Evolutionary conservation across 1,140 invertebrate genomes (phyloP).

Genomic region (Sinella curviseta): DNA sequence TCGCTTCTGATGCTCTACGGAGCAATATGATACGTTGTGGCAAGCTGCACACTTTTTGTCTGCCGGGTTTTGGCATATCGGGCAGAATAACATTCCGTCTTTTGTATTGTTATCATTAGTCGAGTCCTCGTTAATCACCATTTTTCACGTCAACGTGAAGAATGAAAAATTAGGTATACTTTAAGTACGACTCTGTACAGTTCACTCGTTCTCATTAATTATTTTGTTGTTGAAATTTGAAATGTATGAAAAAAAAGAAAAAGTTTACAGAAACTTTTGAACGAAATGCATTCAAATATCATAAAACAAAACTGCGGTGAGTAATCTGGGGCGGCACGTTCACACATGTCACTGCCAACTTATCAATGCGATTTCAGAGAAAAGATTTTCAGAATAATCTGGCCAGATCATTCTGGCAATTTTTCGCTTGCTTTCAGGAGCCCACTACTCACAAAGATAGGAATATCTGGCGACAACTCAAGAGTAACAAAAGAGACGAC

Average conservation of each 20-base stretch:
- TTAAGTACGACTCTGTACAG: too few species aligned
- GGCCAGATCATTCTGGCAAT: not conserved
- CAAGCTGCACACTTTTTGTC: conserved; percentile 49
- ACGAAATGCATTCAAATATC: too few species aligned
- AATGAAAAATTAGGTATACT: too few species aligned
- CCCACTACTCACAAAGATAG: too few species aligned
- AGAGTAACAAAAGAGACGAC: not conserved
- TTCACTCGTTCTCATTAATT: too few species aligned
- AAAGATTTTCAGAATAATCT: not conserved
- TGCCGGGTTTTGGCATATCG: not conserved
- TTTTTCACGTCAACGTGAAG: too few species aligned
- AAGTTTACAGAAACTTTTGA: too few species aligned
- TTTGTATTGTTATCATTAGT: too few species aligned
- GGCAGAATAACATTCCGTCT: not conserved
- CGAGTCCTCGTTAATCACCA: not conserved
- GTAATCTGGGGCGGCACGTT: too few species aligned
- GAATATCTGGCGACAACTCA: not conserved
- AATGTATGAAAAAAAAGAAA: too few species aligned
- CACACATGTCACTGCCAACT: not conserved
- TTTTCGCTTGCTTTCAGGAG: not conserved
- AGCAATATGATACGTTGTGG: conserved; percentile 52
- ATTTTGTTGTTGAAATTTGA: too few species aligned
- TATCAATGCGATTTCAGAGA: not conserved
- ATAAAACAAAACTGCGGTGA: too few species aligned
- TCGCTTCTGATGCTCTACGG: conserved; percentile 53